These are phyloP conservation scores for Yponomeuta malinellus DNA, from an alignment of 2,888 invertebrate genomes.

Conservation along the genomic window DNA sequence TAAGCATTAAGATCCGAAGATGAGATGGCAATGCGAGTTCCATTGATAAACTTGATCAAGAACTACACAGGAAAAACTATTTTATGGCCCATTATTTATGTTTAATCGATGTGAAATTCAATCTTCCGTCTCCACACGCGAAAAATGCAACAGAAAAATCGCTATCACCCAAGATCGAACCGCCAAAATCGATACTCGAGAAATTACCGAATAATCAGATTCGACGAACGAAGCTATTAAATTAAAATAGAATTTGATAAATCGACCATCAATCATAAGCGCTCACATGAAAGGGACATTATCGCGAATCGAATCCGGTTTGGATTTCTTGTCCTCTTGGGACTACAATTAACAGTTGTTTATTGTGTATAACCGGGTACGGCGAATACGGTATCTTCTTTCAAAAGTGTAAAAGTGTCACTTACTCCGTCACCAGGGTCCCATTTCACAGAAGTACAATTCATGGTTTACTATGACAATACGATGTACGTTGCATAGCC, in stretches of 20 bases:
- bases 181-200: not conserved
- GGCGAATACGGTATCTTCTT: not conserved
- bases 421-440: no score
- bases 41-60: not conserved
- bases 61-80: not conserved
- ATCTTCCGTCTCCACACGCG: not conserved
- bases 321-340: conserved; percentile 27
- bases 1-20: not conserved
- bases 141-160: not conserved
- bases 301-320: conserved; percentile 35
- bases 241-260: conserved; percentile 38
- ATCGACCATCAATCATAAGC: conserved; percentile 67
- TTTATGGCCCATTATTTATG: not conserved
- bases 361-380: conserved; percentile 38
- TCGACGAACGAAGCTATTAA: not conserved
- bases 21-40: not conserved
- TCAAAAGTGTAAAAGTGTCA: not conserved
- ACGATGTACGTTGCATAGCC: no score
- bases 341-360: conserved; percentile 51
- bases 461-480: no score
- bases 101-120: not conserved
- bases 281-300: conserved; percentile 45
- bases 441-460: no score
- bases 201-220: not conserved
- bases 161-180: not conserved